A percentile compares a stretch with the other conserved stretches of the same genome.
phyloP scores from a whole-genome alignment of 2,113 vertebrate genomes.

The Tinamus guttatus region DNA sequence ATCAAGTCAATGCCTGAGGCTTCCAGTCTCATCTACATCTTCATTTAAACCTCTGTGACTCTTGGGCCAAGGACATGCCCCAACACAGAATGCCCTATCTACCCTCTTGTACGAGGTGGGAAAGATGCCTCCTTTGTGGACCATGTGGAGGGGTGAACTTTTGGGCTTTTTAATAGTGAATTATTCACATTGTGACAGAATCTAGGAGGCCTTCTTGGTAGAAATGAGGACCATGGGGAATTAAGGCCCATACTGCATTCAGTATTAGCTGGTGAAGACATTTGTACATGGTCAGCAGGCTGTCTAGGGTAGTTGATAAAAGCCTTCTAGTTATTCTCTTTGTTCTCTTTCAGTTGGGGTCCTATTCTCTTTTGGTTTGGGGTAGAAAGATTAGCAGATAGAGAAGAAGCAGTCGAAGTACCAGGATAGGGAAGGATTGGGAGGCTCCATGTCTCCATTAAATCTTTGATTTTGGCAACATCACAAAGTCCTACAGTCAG shows the following conservation, averaged over 20 bases:
- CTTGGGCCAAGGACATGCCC: background rate
- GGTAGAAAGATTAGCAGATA: background rate
- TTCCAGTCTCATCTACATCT: background rate
- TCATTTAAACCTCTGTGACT: accelerated
- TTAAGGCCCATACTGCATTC: background rate
- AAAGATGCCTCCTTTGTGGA: background rate
- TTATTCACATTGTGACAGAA: background rate
- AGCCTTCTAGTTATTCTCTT: background rate
- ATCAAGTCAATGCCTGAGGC: background rate
- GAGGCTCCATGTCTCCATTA: background rate
- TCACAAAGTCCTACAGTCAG: slow-evolving; percentile 11
- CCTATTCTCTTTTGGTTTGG: background rate
- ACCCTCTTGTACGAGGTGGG: background rate
- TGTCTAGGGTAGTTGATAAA: background rate
- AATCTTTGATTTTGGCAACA: slow-evolving; percentile 16
- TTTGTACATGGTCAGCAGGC: background rate
- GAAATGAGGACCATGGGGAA: background rate
- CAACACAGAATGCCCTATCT: background rate
- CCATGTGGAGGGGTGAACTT: background rate
- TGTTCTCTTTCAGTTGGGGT: background rate
- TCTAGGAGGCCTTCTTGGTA: background rate
- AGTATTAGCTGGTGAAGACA: background rate
- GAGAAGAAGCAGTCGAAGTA: background rate
- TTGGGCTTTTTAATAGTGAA: background rate
- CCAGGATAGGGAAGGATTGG: background rate